phyloP scores from a whole-genome alignment of 2,113 vertebrate species.

The Tetrao urogallus region DNA sequence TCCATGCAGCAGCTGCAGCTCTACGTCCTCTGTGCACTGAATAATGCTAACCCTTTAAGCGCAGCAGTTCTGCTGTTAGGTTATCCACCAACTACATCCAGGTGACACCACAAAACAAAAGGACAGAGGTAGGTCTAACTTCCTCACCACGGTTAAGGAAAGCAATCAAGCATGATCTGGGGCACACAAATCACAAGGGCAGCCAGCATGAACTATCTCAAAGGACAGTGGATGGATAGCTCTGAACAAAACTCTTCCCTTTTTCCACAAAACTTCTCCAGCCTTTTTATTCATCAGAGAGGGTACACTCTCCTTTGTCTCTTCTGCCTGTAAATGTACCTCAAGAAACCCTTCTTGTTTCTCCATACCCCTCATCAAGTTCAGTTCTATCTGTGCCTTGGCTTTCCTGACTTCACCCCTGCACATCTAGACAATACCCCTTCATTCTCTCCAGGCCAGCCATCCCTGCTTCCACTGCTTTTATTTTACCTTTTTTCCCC shows the following conservation, averaged over 20 bases:
- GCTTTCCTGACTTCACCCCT: no score
- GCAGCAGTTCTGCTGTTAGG: background rate
- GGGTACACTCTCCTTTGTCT: no score
- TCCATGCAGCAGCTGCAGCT: background rate
- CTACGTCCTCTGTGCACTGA: fast-evolving
- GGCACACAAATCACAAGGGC: background rate
- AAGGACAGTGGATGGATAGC: no score
- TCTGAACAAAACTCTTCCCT: background rate
- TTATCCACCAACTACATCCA: background rate
- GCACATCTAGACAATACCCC: no score
- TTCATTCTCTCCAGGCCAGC: no score
- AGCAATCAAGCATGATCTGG: background rate
- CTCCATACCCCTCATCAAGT: no score
- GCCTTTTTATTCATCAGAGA: no score
- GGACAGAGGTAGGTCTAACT: background rate
- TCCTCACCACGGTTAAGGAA: background rate
- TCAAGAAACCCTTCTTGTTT: no score
- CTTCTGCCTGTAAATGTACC: no score
- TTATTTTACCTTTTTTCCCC: no score
- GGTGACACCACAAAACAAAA: background rate
- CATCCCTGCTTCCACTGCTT: no score
- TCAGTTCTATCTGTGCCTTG: no score
- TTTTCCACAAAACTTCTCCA: background rate
- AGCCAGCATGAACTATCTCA: background rate
- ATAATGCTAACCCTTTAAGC: background rate